phyloP scores from a whole-genome alignment of 2,888 invertebrate genomes.

The Melanargia galathea region DNA sequence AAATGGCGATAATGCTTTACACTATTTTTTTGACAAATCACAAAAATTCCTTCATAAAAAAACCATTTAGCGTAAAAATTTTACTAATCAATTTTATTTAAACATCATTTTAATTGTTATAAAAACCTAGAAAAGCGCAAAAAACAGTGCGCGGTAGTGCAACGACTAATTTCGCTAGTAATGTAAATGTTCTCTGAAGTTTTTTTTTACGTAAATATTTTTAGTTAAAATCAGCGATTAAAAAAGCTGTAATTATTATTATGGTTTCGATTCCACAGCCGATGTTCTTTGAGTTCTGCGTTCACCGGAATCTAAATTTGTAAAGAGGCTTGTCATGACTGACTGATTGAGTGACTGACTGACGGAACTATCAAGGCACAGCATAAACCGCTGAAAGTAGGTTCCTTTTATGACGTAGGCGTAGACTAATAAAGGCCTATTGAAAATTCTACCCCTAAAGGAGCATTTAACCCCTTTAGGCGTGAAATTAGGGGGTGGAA shows the following conservation, averaged over 20 bases:
- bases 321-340: too few relatives aligned
- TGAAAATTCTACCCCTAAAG: too few relatives aligned
- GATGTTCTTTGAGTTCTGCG: neutral
- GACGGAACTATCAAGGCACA: too few relatives aligned
- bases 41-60: neutral
- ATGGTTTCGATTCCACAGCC: neutral
- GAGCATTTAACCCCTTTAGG: too few relatives aligned
- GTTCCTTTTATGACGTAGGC: too few relatives aligned
- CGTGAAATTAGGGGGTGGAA: too few relatives aligned
- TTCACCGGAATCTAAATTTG: too few relatives aligned
- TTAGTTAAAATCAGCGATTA: conserved; percentile 17
- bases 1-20: neutral
- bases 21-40: neutral
- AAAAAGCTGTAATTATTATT: conserved; percentile 12
- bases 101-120: conserved; percentile 2
- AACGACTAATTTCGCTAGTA: conserved; percentile 44
- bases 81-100: neutral
- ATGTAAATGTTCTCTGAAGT: conserved; percentile 17
- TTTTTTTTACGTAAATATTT: too few relatives aligned
- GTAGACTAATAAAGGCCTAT: too few relatives aligned
- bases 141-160: conserved; percentile 42
- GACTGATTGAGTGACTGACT: too few relatives aligned
- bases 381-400: too few relatives aligned
- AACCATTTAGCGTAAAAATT: neutral
- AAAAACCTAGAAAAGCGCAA: conserved; percentile 14